These are phyloP conservation scores for Cotesia congregata DNA, from an alignment of 2,888 invertebrate genomes.

Conservation along the genomic window DNA sequence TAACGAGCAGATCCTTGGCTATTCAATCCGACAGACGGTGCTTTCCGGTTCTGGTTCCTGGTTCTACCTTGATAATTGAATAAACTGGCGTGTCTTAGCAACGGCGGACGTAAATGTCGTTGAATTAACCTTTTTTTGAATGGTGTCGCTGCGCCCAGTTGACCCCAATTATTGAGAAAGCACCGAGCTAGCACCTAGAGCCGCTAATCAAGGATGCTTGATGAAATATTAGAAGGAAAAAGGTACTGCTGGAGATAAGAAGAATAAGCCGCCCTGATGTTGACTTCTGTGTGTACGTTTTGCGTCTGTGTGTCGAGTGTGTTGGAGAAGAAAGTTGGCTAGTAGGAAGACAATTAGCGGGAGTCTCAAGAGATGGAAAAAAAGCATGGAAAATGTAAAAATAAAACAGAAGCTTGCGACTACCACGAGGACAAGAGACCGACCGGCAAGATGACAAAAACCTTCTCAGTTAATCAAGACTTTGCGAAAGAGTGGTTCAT, in stretches of 20 bases:
- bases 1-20: conserved; percentile 47
- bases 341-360: conserved; percentile 15
- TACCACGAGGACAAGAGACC: conserved; percentile 16
- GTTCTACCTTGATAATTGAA: conserved; percentile 30
- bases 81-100: conserved; percentile 36
- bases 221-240: conserved; percentile 22
- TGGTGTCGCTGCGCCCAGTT: conserved; percentile 34
- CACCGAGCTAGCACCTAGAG: conserved; percentile 24
- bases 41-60: no score
- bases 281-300: no score
- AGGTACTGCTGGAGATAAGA: background rate
- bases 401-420: conserved; percentile 14
- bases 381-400: conserved; percentile 16
- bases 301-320: background rate
- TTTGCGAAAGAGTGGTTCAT: conserved; percentile 46
- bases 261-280: background rate
- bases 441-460: conserved; percentile 20
- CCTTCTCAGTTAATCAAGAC: conserved; percentile 47
- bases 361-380: conserved; percentile 16
- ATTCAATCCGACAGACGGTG: conserved; percentile 43
- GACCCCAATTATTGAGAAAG: conserved; percentile 41
- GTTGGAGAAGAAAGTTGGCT: conserved; percentile 13
- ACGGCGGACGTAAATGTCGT: conserved; percentile 22
- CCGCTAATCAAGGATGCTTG: conserved; percentile 22
- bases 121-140: conserved; percentile 9